Evolutionary conservation across 2,888 invertebrate species (phyloP).

Genomic region (Kuschelorhynchus macadamiae): DNA sequence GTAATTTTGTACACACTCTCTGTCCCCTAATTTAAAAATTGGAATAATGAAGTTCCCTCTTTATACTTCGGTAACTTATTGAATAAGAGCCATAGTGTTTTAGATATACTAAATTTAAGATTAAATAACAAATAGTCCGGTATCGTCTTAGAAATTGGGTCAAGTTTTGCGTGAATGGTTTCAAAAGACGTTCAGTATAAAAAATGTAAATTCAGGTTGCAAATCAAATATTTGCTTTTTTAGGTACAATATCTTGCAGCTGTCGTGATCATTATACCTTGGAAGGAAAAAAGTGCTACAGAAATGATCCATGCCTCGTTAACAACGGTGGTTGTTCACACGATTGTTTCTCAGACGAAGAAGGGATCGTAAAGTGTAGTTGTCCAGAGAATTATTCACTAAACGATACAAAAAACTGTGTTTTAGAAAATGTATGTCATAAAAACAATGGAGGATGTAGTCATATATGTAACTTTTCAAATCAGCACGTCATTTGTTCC

Average conservation of each 20-base stretch:
- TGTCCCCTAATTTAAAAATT: too few relatives aligned
- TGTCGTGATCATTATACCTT: conserved; percentile 65
- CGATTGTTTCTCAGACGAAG: conserved; percentile 65
- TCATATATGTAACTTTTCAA: conserved; percentile 65
- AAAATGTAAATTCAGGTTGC: too few relatives aligned
- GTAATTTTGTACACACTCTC: too few relatives aligned
- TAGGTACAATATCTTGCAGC: conserved; percentile 65
- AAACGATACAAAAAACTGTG: conserved; percentile 61
- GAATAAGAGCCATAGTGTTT: too few relatives aligned
- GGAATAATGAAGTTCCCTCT: too few relatives aligned
- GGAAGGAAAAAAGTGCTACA: conserved; percentile 65
- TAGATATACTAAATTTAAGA: too few relatives aligned
- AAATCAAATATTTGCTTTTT: too few relatives aligned
- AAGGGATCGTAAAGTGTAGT: conserved; percentile 70
- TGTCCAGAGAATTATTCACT: conserved; percentile 70
- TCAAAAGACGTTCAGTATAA: too few relatives aligned
- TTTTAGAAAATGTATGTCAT: conserved; percentile 59
- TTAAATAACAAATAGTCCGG: too few relatives aligned
- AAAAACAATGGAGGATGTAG: conserved; percentile 59
- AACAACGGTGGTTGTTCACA: conserved; percentile 72
- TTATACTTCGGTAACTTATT: too few relatives aligned
- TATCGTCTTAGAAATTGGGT: too few relatives aligned
- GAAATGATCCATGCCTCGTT: conserved; percentile 68
- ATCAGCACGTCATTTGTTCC: conserved; percentile 72
- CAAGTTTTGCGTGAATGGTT: too few relatives aligned